phyloP scores from a whole-genome alignment of 2,888 invertebrate species.

The Drosophila parthenogenetica region DNA sequence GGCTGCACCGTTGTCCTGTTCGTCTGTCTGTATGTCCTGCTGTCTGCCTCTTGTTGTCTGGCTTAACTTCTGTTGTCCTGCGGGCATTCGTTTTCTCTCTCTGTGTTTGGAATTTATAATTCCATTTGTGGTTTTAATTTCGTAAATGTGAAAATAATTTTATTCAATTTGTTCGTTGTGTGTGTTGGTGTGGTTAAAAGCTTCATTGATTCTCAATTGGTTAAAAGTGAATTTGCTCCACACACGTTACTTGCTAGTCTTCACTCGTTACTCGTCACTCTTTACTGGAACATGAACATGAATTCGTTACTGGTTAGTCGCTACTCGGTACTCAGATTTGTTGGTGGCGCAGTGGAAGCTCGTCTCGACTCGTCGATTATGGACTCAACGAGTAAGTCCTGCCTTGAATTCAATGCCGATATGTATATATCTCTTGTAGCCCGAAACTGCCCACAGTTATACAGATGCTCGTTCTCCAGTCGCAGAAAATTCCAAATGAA shows the following conservation, averaged over 20 bases:
- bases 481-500: slow-evolving; percentile 99
- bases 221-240: not conserved
- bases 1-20: slow-evolving; percentile 29
- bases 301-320: too few relatives aligned
- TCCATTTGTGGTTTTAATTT: slow-evolving; percentile 82
- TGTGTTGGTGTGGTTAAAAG: slow-evolving; percentile 29
- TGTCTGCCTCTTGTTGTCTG: slow-evolving; percentile 53
- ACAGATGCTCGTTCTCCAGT: slow-evolving; percentile 98
- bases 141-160: slow-evolving; percentile 81
- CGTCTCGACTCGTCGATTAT: slow-evolving; percentile 94
- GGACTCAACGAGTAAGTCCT: slow-evolving; percentile 92
- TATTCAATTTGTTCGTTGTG: slow-evolving; percentile 64
- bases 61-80: slow-evolving; percentile 81
- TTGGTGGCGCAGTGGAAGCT: not conserved
- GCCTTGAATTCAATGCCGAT: slow-evolving; percentile 86
- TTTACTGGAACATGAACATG: too few relatives aligned
- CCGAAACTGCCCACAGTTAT: slow-evolving; percentile 98
- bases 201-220: slow-evolving; percentile 67
- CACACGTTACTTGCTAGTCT: not conserved
- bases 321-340: not conserved
- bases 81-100: slow-evolving; percentile 60
- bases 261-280: not conserved
- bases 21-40: not conserved
- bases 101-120: slow-evolving; percentile 77
- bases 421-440: slow-evolving; percentile 95